Evolutionary conservation across 2,888 invertebrate species (phyloP).

Genomic region (Torymus aiolomorphi): DNA sequence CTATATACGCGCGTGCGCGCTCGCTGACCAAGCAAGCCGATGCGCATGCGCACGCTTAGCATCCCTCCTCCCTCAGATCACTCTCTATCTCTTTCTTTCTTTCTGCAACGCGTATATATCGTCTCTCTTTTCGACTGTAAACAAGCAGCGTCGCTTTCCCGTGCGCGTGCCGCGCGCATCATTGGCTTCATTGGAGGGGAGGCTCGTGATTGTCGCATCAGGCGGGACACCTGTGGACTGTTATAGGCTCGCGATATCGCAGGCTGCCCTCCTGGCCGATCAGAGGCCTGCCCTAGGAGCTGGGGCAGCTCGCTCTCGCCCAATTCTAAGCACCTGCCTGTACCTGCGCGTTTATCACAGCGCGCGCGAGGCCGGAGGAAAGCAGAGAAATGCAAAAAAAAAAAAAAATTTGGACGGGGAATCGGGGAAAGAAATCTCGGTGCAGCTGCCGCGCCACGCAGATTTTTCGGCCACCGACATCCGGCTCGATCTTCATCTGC

Average conservation of each 20-base stretch:
- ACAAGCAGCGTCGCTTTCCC: too few species aligned
- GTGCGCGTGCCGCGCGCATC: too few species aligned
- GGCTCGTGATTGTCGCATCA: too few species aligned
- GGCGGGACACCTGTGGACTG: too few species aligned
- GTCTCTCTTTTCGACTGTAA: too few species aligned
- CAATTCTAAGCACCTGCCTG: not conserved
- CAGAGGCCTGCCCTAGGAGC: too few species aligned
- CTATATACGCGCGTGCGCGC: not conserved
- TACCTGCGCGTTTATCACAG: not conserved
- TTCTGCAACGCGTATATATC: too few species aligned
- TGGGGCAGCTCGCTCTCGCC: not conserved
- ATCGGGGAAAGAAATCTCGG: slow-evolving; percentile 8
- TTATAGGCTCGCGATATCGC: too few species aligned
- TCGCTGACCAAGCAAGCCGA: not conserved
- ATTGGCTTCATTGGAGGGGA: too few species aligned
- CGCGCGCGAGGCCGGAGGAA: not conserved
- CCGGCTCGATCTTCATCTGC: slow-evolving; percentile 23
- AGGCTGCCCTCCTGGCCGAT: too few species aligned
- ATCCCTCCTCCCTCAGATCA: too few species aligned
- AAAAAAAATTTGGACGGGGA: not conserved
- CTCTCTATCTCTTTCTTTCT: too few species aligned
- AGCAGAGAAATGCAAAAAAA: slow-evolving; percentile 19
- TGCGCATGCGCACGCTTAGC: not conserved
- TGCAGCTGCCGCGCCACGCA: slow-evolving; percentile 16
- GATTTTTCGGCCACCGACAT: not conserved